A percentile compares a stretch with the other conserved stretches of the same genome.
phyloP scores from a whole-genome alignment of 2,113 vertebrate species.

The Suncus etruscus region DNA sequence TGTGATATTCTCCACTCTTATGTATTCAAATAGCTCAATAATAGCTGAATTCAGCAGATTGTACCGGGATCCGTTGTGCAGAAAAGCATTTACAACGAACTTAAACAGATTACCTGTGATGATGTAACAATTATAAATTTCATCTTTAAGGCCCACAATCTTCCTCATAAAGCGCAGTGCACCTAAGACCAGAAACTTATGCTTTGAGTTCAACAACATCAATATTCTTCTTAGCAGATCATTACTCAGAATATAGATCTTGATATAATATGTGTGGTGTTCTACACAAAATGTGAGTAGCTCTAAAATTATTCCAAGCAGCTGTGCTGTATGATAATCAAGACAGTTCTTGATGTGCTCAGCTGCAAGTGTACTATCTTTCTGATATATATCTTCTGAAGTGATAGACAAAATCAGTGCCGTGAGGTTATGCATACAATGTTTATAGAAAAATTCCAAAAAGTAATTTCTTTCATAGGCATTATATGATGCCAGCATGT shows the following conservation, averaged over 20 bases:
- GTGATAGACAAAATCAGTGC: slow-evolving; percentile 94
- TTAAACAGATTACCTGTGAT: slow-evolving; percentile 97
- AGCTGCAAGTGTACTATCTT: slow-evolving; percentile 89
- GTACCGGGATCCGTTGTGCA: slow-evolving; percentile 96
- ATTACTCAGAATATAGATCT: slow-evolving; percentile 96
- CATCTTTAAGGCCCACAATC: slow-evolving; percentile 95
- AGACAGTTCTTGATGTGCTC: slow-evolving; percentile 91
- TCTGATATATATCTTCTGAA: slow-evolving; percentile 89
- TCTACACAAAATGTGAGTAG: slow-evolving; percentile 97
- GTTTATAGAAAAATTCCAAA: slow-evolving; percentile 97
- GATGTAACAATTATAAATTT: slow-evolving; percentile 96
- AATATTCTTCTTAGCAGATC: slow-evolving; percentile 95
- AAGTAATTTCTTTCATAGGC: slow-evolving; percentile 95
- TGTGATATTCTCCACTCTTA: slow-evolving; percentile 95
- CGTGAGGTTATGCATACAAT: slow-evolving; percentile 94
- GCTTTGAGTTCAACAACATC: slow-evolving; percentile 96
- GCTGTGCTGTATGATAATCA: slow-evolving; percentile 96
- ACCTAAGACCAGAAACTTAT: slow-evolving; percentile 95
- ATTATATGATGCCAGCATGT: slow-evolving; percentile 92
- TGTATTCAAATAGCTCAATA: slow-evolving; percentile 97
- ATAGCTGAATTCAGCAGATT: slow-evolving; percentile 98
- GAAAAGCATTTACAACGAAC: slow-evolving; percentile 95
- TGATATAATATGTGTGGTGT: slow-evolving; percentile 95
- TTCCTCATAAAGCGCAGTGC: slow-evolving; percentile 96
- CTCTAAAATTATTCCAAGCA: slow-evolving; percentile 95